Conservation (phyloP, 2,797 vertebrate species). For the Syngnathus acus region DNA sequence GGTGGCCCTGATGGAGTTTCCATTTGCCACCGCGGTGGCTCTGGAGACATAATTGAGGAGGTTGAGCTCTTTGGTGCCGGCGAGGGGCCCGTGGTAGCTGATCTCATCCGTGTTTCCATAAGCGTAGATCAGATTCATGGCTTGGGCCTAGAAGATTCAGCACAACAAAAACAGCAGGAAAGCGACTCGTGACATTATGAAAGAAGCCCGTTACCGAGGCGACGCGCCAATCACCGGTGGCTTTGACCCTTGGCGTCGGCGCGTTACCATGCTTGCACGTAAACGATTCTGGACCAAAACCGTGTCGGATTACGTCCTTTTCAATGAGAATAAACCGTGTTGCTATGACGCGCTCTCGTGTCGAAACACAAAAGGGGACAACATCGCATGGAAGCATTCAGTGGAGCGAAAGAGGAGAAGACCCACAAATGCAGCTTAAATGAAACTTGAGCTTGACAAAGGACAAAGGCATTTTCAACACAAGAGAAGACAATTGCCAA, state of each 20-base stretch:
- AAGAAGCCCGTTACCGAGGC: no score
- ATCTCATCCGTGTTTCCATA: constrained; percentile 65
- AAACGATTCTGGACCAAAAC: background rate
- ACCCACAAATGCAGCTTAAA: background rate
- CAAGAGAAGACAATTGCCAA: constrained; percentile 5
- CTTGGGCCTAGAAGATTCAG: constrained; percentile 44
- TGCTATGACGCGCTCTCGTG: constrained; percentile 11
- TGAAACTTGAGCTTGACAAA: constrained; percentile 26
- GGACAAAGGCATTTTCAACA: background rate
- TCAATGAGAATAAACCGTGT: constrained; percentile 5
- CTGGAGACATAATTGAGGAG: constrained; percentile 56
- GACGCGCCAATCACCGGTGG: no score
- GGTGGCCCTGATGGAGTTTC: constrained; percentile 48
- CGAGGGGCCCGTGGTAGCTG: constrained; percentile 42
- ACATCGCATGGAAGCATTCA: background rate
- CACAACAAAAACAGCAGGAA: background rate
- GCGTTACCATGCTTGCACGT: background rate
- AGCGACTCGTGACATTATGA: background rate
- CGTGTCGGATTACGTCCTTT: constrained; percentile 22
- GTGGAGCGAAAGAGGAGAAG: constrained; percentile 12
- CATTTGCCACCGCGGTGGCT: constrained; percentile 3
- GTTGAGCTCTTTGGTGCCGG: constrained; percentile 72
- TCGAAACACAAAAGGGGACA: constrained; percentile 6
- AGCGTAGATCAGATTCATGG: constrained; percentile 65
- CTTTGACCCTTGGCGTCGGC: no score